phyloP scores from a whole-genome alignment of 1,140 invertebrate species.

The Formica exsecta region DNA sequence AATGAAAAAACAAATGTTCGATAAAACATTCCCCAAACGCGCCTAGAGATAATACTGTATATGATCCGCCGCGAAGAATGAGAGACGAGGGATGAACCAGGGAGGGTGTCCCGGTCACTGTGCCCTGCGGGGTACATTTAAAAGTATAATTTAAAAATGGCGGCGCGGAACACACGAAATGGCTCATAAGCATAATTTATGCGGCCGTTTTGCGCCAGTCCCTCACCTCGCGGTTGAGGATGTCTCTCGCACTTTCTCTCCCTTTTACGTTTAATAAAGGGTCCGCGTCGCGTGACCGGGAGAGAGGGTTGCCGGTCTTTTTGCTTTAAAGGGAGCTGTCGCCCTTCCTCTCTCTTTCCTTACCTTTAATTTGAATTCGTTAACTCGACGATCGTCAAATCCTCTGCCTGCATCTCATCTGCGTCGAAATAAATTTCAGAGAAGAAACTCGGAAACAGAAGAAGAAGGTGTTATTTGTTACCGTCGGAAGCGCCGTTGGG shows the following conservation, averaged over 20 bases:
- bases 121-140: slow-evolving; percentile 72
- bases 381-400: slow-evolving; percentile 59
- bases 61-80: slow-evolving; percentile 42
- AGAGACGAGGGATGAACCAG: neutral
- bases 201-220: slow-evolving; percentile 69
- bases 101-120: slow-evolving; percentile 21
- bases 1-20: slow-evolving; percentile 66
- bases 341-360: neutral
- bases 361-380: slow-evolving; percentile 68
- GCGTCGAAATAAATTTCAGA: slow-evolving; percentile 59
- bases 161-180: slow-evolving; percentile 75
- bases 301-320: slow-evolving; percentile 26
- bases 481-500: slow-evolving; percentile 47
- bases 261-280: slow-evolving; percentile 80
- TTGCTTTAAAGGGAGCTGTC: slow-evolving; percentile 42
- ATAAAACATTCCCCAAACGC: neutral
- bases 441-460: slow-evolving; percentile 64
- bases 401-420: slow-evolving; percentile 41
- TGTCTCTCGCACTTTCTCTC: slow-evolving; percentile 63
- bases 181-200: slow-evolving; percentile 81
- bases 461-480: slow-evolving; percentile 64
- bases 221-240: neutral
- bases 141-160: slow-evolving; percentile 82
- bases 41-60: slow-evolving; percentile 59
- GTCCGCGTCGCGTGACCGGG: slow-evolving; percentile 52